Conservation (phyloP, 2,797 vertebrate species). For the Dryobates pubescens region DNA sequence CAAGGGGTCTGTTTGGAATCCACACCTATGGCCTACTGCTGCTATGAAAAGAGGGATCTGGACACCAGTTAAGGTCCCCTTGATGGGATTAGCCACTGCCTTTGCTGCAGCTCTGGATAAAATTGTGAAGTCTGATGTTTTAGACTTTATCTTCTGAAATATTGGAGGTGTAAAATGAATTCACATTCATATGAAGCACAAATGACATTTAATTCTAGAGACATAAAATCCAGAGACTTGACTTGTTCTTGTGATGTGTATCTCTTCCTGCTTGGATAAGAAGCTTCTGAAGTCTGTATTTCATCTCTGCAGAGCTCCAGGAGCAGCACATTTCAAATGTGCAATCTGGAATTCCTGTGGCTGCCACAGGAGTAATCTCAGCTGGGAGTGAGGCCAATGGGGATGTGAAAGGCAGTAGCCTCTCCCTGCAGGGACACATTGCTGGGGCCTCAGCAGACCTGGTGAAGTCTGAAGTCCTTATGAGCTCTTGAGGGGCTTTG, state of each 20-base stretch:
- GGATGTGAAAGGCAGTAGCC: not conserved
- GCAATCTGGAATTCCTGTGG: not conserved
- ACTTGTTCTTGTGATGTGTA: slow-evolving; percentile 37
- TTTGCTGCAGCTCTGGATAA: slow-evolving; percentile 60
- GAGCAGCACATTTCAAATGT: not conserved
- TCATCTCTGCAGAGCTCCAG: not conserved
- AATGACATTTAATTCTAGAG: slow-evolving; percentile 44
- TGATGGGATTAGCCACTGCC: slow-evolving; percentile 69
- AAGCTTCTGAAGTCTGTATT: not conserved
- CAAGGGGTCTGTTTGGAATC: not conserved
- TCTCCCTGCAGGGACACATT: not conserved
- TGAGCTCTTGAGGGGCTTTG: not conserved
- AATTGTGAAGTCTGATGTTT: slow-evolving; percentile 62
- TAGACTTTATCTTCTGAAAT: slow-evolving; percentile 58
- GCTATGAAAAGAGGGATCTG: slow-evolving; percentile 60
- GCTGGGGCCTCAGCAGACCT: not conserved
- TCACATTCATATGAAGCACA: slow-evolving; percentile 61
- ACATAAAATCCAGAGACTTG: slow-evolving; percentile 38
- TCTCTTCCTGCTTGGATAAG: not conserved
- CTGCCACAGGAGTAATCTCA: not conserved
- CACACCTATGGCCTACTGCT: slow-evolving; percentile 42
- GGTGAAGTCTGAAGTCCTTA: not conserved
- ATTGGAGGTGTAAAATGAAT: slow-evolving; percentile 34
- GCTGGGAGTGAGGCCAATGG: accelerated
- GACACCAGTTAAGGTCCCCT: slow-evolving; percentile 68